Conservation (phyloP, 2,113 vertebrate species). For the Halcyon malimbica region DNA sequence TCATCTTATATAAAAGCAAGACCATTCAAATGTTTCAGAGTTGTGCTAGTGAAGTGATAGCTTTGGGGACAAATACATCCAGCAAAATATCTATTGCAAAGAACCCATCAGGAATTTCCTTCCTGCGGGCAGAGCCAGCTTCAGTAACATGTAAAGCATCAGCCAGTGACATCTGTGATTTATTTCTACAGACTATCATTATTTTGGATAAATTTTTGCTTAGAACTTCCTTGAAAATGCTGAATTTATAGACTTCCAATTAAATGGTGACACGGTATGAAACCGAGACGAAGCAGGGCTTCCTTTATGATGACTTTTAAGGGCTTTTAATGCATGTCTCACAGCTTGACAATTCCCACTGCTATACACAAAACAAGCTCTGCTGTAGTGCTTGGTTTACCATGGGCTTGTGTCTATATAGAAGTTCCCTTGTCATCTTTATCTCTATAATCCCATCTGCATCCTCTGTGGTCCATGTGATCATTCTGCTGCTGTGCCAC, state of each 20-base stretch:
- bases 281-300: background rate
- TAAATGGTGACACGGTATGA: background rate
- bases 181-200: background rate
- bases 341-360: background rate
- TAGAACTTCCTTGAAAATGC: background rate
- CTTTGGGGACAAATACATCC: background rate
- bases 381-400: background rate
- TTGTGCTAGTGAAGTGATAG: background rate
- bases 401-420: background rate
- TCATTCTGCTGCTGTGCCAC: background rate
- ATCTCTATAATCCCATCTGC: background rate
- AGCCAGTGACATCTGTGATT: background rate
- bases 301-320: background rate
- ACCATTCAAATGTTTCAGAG: background rate
- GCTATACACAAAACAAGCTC: background rate
- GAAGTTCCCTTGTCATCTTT: background rate
- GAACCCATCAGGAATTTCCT: background rate
- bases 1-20: background rate
- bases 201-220: background rate
- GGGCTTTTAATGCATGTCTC: fast-evolving
- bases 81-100: background rate
- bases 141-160: background rate
- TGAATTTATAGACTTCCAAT: background rate
- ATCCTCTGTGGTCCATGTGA: background rate
- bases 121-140: background rate